These are phyloP conservation scores for Turdus rufiventris DNA, from an alignment of 2,113 vertebrate species.

Conservation along the genomic window DNA sequence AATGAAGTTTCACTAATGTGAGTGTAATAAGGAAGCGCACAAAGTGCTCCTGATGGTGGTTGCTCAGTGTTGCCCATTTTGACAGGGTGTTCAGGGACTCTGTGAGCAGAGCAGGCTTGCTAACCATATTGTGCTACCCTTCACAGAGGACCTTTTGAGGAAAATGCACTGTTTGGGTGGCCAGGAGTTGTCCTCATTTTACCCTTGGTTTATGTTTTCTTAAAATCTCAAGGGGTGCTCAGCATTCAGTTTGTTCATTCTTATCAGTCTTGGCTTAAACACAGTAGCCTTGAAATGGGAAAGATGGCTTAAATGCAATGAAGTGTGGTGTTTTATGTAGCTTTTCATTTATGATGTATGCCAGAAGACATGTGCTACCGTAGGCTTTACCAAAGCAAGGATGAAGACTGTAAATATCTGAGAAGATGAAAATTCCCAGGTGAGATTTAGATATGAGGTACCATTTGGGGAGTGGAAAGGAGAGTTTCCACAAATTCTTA, in stretches of 20 bases:
- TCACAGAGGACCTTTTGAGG: not conserved
- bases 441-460: not conserved
- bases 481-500: not conserved
- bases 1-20: not conserved
- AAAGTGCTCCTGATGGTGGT: not conserved
- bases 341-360: not conserved
- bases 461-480: not conserved
- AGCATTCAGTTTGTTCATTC: not conserved
- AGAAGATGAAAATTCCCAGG: not conserved
- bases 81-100: not conserved
- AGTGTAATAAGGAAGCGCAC: not conserved
- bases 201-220: not conserved
- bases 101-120: not conserved
- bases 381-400: not conserved
- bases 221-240: not conserved
- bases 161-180: not conserved
- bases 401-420: not conserved
- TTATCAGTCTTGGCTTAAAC: not conserved
- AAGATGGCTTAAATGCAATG: not conserved
- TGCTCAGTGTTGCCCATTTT: not conserved
- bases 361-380: not conserved
- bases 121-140: accelerated
- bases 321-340: not conserved
- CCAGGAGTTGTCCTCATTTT: not conserved
- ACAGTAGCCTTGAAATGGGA: not conserved